Evolutionary conservation across 2,797 vertebrate genomes (phyloP).

Genomic region (Holocentrus rufus): DNA sequence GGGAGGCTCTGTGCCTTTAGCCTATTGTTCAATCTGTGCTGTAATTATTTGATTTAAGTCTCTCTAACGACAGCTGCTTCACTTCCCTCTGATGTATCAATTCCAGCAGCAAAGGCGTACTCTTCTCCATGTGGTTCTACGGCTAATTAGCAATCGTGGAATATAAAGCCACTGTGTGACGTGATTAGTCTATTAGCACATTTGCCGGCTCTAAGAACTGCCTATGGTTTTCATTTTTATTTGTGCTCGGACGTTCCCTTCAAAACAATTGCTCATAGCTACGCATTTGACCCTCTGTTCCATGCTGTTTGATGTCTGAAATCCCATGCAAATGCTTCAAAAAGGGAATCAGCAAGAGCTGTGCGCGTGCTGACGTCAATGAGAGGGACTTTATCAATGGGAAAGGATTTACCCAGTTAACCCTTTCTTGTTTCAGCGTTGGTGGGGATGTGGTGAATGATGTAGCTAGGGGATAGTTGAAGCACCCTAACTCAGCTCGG

Average conservation of each 20-base stretch:
- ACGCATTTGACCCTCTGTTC: slow-evolving; percentile 15
- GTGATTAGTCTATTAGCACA: slow-evolving; percentile 51
- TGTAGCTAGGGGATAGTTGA: slow-evolving; percentile 49
- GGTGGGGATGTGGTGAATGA: slow-evolving; percentile 51
- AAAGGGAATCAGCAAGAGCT: not conserved
- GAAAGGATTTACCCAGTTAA: slow-evolving; percentile 54
- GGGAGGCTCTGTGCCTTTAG: slow-evolving; percentile 22
- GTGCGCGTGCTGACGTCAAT: slow-evolving; percentile 20
- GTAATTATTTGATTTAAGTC: slow-evolving; percentile 59
- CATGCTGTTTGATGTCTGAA: slow-evolving; percentile 9
- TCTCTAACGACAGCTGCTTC: slow-evolving; percentile 55
- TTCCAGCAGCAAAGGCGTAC: slow-evolving; percentile 57
- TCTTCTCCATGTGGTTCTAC: slow-evolving; percentile 59
- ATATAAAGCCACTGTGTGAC: slow-evolving; percentile 41
- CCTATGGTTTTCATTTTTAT: slow-evolving; percentile 7
- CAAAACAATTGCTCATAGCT: slow-evolving; percentile 3
- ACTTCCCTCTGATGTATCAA: slow-evolving; percentile 59
- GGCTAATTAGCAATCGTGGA: slow-evolving; percentile 64
- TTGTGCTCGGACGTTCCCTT: not conserved
- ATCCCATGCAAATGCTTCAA: not conserved
- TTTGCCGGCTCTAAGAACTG: slow-evolving; percentile 32
- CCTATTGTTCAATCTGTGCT: slow-evolving; percentile 37
- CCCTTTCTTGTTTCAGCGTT: slow-evolving; percentile 49
- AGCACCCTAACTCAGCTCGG: slow-evolving; percentile 62
- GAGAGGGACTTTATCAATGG: slow-evolving; percentile 50